Conservation (phyloP, 1,140 invertebrate genomes). For the Vollenhovia emeryi region DNA sequence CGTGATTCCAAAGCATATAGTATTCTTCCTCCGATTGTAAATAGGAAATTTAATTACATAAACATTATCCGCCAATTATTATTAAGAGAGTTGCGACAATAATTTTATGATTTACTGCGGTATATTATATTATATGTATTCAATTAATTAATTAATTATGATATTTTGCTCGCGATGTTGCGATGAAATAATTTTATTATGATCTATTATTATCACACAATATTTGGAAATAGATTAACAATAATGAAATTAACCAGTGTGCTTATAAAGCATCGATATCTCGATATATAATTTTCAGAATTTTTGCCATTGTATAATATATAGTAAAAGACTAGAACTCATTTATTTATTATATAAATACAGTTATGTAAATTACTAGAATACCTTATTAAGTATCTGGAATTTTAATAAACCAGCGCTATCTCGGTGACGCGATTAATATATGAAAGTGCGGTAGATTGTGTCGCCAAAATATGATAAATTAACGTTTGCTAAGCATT, state of each 20-base stretch:
- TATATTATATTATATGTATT: not conserved
- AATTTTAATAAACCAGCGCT: constrained; percentile 23
- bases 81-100: not conserved
- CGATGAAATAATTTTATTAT: not conserved
- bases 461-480: not conserved
- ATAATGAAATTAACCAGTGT: not conserved
- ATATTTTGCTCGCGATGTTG: not conserved
- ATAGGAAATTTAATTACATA: not conserved
- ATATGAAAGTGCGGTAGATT: not conserved
- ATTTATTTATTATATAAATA: constrained; percentile 30
- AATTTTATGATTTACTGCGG: not conserved
- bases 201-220: not conserved
- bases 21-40: not conserved
- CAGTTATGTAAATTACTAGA: not conserved
- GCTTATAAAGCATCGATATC: not conserved
- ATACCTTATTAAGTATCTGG: not conserved
- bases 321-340: not conserved
- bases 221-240: not conserved
- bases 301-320: not conserved
- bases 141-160: not conserved
- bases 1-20: not conserved
- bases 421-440: constrained; percentile 12
- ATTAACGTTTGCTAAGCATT: constrained; percentile 32
- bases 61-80: not conserved
- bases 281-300: not conserved